Base-by-base conservation (phyloP, 2,797 vertebrate genomes). In the Tokudaia muenninki region DNA sequence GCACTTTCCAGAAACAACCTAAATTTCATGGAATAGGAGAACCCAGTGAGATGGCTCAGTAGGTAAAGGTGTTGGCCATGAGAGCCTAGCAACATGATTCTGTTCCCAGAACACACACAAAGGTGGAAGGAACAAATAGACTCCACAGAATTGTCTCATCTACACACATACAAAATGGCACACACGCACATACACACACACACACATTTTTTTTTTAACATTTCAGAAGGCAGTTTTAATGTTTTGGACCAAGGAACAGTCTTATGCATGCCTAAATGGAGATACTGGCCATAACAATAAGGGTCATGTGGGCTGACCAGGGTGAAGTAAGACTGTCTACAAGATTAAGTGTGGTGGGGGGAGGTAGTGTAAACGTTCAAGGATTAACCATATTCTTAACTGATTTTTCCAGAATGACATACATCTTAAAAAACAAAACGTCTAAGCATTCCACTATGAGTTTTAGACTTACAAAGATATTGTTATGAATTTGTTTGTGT, bases 241-340 rank as follows among this genome's bases (percentile, higher is more conserved):
- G 74, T 91, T 29, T 13, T n/a, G 29, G 75, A 91, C 61, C 57
- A 92, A 87, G 59, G 61, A 22, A 65, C 8, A 72, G 70, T 83
- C 83, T 52, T 80, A 80, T 14, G 44, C 24, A 41, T 61, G 37
- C 90, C 63, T 96, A n/a, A 63, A 74, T 75, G 70, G 61, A 87
- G 41, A 41, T 63, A 84, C 24, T 44, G 63, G 67, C 52, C 91
- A 24, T 57, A 47, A 59, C 78, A 88, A 14, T 84, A 89, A 96
- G 37, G 16, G 77, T 82, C 26, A 22, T 7, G 29, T 67, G 57
- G 82, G 41, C 4, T 95, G 79, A 81, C 59, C 37, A 47, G 93
- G 29, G 91, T 88, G 90, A 96, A 95, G 94, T 89, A 97, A 94
- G 91, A 78, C 61, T 47, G 50, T 86, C 63, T 86, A 94, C 47